Conservation (phyloP, 2,888 invertebrate species). For the Mimachlamys varia region DNA sequence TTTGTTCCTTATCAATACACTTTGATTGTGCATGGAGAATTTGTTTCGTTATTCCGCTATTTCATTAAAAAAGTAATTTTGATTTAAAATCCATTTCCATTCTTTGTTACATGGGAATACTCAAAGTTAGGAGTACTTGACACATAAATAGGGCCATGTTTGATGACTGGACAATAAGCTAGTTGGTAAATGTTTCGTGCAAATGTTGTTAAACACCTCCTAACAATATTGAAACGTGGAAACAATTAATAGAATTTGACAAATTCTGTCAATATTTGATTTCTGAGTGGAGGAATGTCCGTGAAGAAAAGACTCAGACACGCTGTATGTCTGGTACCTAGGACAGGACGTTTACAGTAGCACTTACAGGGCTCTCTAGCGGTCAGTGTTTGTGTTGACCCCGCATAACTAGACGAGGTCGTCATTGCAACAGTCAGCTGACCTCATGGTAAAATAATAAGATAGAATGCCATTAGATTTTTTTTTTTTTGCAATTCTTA, state of each 20-base stretch:
- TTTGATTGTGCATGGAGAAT: background rate
- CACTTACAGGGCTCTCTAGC: background rate
- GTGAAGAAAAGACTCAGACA: background rate
- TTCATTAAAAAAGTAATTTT: background rate
- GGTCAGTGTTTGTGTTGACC: background rate
- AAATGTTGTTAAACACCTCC: background rate
- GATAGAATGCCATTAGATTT: no score
- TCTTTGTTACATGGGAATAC: background rate
- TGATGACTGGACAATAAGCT: background rate
- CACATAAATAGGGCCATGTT: background rate
- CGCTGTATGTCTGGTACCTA: background rate
- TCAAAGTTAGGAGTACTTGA: background rate
- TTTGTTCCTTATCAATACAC: background rate
- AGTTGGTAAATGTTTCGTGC: background rate
- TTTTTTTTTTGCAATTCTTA: no score
- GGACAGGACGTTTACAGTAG: background rate
- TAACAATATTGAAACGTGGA: background rate
- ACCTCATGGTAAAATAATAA: background rate
- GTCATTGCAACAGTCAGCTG: background rate
- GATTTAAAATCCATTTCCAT: background rate
- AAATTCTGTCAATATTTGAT: constrained; percentile 24
- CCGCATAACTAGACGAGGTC: background rate
- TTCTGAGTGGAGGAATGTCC: background rate
- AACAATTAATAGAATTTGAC: constrained; percentile 19
- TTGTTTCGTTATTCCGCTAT: background rate